Percentiles rank a stretch among this genome's conserved stretches.
phyloP scores from a whole-genome alignment of 2,797 vertebrate species.

The Micropoecilia bifurca region DNA sequence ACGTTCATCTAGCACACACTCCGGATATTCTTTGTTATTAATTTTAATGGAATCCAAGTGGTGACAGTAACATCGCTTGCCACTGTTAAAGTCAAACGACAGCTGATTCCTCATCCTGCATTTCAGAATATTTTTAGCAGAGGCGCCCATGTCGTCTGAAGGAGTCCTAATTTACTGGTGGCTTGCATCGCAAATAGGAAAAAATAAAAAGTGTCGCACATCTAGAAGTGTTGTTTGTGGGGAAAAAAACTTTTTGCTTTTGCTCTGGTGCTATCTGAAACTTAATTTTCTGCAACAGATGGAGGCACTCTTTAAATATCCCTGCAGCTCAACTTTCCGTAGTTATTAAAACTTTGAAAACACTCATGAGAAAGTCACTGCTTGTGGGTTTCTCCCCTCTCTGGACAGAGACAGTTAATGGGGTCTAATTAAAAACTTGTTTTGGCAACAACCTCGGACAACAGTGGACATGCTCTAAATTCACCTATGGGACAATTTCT shows the following conservation, averaged over 20 bases:
- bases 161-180: conserved; percentile 15
- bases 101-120: conserved; percentile 39
- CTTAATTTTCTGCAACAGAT: conserved; percentile 13
- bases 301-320: neutral
- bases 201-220: conserved; percentile 2
- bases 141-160: conserved; percentile 1
- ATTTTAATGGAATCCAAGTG: conserved; percentile 60
- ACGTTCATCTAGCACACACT: conserved; percentile 61
- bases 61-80: conserved; percentile 33
- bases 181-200: conserved; percentile 7
- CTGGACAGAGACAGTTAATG: conserved; percentile 35
- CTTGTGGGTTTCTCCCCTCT: conserved; percentile 35
- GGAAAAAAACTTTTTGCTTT: conserved; percentile 6
- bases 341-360: conserved; percentile 17
- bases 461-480: conserved; percentile 57
- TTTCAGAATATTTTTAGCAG: conserved; percentile 10
- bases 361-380: conserved; percentile 17
- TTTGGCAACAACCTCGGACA: conserved; percentile 64
- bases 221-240: neutral
- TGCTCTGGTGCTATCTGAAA: conserved; percentile 6
- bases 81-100: conserved; percentile 38
- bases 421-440: conserved; percentile 54
- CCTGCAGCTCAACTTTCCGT: conserved; percentile 12
- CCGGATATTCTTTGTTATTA: conserved; percentile 58
- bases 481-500: conserved; percentile 41